These are phyloP conservation scores for Hybognathus amarus DNA, from an alignment of 2,797 vertebrate species.

Conservation along the genomic window DNA sequence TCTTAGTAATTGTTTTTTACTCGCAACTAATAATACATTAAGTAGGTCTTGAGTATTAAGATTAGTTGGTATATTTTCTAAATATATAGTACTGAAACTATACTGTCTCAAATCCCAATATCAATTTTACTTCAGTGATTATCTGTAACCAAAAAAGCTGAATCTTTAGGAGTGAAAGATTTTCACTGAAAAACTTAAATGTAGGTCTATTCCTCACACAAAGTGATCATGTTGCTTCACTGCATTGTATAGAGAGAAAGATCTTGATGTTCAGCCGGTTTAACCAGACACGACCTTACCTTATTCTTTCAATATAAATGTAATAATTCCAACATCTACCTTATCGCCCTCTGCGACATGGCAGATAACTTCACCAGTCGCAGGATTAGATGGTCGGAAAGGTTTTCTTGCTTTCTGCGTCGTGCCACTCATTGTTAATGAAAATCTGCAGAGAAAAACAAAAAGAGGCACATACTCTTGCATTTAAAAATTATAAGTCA, in stretches of 20 bases:
- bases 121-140: too few relatives aligned
- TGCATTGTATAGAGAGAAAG: background rate
- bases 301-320: background rate
- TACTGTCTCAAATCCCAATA: too few relatives aligned
- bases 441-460: constrained; percentile 85
- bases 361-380: constrained; percentile 92
- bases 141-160: too few relatives aligned
- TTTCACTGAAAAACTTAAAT: too few relatives aligned
- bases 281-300: background rate
- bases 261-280: background rate
- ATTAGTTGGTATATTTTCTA: too few relatives aligned
- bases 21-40: too few relatives aligned
- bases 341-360: constrained; percentile 91
- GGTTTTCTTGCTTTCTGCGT: constrained; percentile 86
- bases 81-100: too few relatives aligned
- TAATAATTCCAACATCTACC: constrained; percentile 68
- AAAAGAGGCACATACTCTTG: background rate
- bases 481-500: background rate
- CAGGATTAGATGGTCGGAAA: constrained; percentile 91
- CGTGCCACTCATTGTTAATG: constrained; percentile 94
- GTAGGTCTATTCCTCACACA: background rate
- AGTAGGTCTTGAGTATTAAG: too few relatives aligned
- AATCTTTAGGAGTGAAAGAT: too few relatives aligned
- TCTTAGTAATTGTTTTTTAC: too few relatives aligned
- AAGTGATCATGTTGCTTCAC: background rate